phyloP scores from a whole-genome alignment of 2,888 invertebrate species.

The Protophormia terraenovae region DNA sequence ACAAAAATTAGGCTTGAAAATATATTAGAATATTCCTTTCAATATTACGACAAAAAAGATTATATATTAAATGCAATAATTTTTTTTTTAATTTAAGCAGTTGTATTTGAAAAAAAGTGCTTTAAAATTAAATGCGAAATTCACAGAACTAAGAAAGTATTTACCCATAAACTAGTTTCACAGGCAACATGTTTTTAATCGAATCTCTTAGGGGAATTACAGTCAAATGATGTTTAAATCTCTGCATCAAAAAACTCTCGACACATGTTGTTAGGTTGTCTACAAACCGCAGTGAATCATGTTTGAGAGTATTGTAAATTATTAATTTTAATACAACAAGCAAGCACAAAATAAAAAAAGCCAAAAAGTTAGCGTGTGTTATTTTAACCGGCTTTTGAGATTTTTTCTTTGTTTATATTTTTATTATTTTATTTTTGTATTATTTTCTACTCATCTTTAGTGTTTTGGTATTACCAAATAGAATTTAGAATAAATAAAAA shows the following conservation, averaged over 20 bases:
- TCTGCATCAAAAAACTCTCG: background rate
- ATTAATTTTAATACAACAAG: background rate
- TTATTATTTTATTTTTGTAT: background rate
- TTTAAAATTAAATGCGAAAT: too few species aligned
- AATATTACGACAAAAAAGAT: too few species aligned
- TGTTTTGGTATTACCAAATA: slow-evolving; percentile 4
- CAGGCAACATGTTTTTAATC: too few species aligned
- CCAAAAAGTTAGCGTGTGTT: background rate
- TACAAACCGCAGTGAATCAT: background rate
- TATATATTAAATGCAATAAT: too few species aligned
- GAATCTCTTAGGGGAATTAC: background rate
- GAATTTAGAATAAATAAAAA: background rate
- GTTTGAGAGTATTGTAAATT: background rate
- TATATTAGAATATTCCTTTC: too few species aligned
- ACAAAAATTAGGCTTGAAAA: too few species aligned
- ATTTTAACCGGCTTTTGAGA: slow-evolving; percentile 7
- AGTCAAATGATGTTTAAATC: too few species aligned
- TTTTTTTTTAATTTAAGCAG: too few species aligned
- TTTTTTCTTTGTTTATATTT: background rate
- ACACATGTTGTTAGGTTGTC: background rate
- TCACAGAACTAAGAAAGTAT: too few species aligned
- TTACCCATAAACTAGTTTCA: too few species aligned
- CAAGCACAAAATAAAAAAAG: background rate
- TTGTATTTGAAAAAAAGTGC: too few species aligned
- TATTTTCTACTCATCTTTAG: background rate